These are phyloP conservation scores for Xestia sexstrigata DNA, from an alignment of 2,888 invertebrate genomes.

Conservation along the genomic window DNA sequence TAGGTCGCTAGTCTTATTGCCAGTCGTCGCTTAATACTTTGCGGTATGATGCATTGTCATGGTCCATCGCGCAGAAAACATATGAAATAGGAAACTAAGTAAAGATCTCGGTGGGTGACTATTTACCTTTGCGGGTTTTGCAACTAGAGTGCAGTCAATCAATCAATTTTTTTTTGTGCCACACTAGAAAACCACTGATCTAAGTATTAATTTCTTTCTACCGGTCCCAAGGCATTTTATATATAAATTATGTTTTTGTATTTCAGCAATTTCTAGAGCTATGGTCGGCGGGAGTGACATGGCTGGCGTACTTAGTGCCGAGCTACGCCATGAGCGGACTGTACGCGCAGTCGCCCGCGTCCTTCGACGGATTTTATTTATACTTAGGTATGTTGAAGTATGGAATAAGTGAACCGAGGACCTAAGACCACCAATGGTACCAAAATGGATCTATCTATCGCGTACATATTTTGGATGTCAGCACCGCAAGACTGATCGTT, in stretches of 20 bases:
- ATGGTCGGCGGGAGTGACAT: conserved; percentile 94
- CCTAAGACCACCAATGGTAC: neutral
- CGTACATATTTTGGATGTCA: neutral
- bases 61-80: neutral
- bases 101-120: neutral
- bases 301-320: conserved; percentile 96
- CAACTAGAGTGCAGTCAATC: neutral
- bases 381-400: conserved; percentile 91
- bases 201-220: neutral
- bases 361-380: conserved; percentile 93
- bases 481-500: neutral
- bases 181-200: neutral
- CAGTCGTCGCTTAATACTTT: neutral
- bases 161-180: too few relatives aligned
- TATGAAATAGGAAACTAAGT: neutral
- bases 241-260: neutral
- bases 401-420: neutral
- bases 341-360: conserved; percentile 92
- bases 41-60: neutral
- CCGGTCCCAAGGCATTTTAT: neutral
- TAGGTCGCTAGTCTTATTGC: neutral
- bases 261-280: conserved; percentile 94
- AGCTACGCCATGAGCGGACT: conserved; percentile 97
- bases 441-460: neutral
- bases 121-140: neutral